Base-by-base conservation (phyloP, 2,797 vertebrate species). In the Carcharodon carcharias region DNA sequence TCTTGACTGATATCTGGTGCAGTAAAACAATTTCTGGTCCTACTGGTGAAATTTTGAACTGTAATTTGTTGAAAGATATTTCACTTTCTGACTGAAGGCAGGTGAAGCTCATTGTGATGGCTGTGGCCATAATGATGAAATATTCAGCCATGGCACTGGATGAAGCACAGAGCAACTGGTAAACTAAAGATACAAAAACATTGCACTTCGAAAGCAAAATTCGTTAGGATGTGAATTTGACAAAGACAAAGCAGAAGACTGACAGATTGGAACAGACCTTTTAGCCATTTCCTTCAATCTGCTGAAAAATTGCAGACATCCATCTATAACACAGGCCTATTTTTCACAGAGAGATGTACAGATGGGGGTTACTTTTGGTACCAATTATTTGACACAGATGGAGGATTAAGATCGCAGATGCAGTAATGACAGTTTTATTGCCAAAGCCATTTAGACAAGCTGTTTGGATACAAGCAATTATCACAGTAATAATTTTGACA, bases 371-470 rank as follows among this genome's bases (percentile, higher is more conserved):
- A 95, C 94, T 95, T 77, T 35, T n/a, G 69, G 58, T 71, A 71
- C 69, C 69, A 95, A 95, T 95, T 95, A 95, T 73, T 77, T 71
- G 67, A 58, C 69, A 77, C 65, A 71, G 67, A 77, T 73, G 94
- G 94, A 95, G 50, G n/a, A 95, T 4, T 35, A 16, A n/a, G 54
- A 95, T 58, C 69, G 35, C 94, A 73, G 94, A 73, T 56, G 65
- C 50, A 18, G 45, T 56, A 95, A 95, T 95, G 54, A 35, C 77
- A 73, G 94, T 73, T 77, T 95, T 45, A 73, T 73, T 95, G 71
- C 71, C 94, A 95, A 95, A 95, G 50, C 28, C 45, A 77, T 95
- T 71, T 77, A 21, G 54, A 95, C 54, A 56, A 35, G 94, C 16
- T 56, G 54, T 56, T 77, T 77, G 12, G 63, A 67, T 26, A 3